Conservation (phyloP, 2,797 vertebrate genomes). For the Aselliscus stoliczkanus region DNA sequence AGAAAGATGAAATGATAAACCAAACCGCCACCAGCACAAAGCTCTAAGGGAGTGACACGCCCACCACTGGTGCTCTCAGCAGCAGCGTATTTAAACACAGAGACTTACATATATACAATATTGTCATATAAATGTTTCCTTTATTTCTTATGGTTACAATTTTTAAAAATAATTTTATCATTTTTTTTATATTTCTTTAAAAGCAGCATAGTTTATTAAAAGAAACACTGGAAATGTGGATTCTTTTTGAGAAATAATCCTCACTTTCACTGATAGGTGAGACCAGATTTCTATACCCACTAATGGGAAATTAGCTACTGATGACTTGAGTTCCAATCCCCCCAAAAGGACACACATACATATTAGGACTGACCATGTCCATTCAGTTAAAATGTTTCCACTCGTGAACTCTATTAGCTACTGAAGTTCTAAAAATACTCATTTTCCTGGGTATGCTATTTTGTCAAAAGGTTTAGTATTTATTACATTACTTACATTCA, state of each 20-base stretch:
- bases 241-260: conserved; percentile 13
- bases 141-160: conserved; percentile 49
- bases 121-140: conserved; percentile 19
- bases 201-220: conserved; percentile 51
- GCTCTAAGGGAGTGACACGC: neutral
- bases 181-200: conserved; percentile 37
- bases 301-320: neutral
- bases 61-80: neutral
- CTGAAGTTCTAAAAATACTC: neutral
- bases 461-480: neutral
- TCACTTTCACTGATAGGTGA: neutral
- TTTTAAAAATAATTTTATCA: neutral
- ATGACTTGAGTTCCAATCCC: neutral
- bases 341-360: neutral
- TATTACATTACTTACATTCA: neutral
- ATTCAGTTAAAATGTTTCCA: neutral
- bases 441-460: neutral
- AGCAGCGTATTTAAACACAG: conserved; percentile 6
- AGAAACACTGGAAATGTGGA: conserved; percentile 22
- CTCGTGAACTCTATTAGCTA: neutral
- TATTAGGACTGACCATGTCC: neutral
- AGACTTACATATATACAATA: neutral
- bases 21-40: neutral
- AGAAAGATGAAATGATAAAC: neutral
- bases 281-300: neutral